phyloP scores from a whole-genome alignment of 2,888 invertebrate genomes.

The Dicycla oo region DNA sequence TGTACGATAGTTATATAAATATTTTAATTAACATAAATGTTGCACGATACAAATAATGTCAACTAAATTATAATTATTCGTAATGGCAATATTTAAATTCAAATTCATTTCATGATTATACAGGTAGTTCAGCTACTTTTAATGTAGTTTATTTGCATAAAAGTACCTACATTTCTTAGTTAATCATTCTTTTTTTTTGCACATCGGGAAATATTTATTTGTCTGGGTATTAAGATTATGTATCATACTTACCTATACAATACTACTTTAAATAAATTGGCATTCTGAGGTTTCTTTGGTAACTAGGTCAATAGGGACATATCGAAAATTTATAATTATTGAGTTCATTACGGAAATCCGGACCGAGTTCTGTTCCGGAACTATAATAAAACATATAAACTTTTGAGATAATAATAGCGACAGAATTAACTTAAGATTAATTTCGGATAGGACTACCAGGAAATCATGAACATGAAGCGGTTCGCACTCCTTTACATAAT shows the following conservation, averaged over 20 bases:
- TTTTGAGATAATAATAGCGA: slow-evolving; percentile 23
- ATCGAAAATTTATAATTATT: slow-evolving; percentile 25
- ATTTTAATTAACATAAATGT: slow-evolving; percentile 21
- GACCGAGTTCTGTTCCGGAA: slow-evolving; percentile 36
- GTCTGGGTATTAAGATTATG: not conserved
- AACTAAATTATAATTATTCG: slow-evolving; percentile 10
- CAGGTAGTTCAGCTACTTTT: not conserved
- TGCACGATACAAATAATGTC: slow-evolving; percentile 7
- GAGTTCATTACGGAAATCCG: slow-evolving; percentile 38
- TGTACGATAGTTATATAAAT: not conserved
- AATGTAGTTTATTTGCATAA: not conserved
- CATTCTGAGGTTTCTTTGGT: not conserved
- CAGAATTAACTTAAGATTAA: slow-evolving; percentile 33
- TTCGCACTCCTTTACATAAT: not conserved
- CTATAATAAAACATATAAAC: slow-evolving; percentile 9
- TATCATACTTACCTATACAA: not conserved
- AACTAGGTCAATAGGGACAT: slow-evolving; percentile 22
- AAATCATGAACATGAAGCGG: slow-evolving; percentile 33
- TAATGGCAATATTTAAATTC: slow-evolving; percentile 10
- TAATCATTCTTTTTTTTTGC: slow-evolving; percentile 16
- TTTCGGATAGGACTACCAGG: slow-evolving; percentile 53
- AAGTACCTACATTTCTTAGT: slow-evolving; percentile 1
- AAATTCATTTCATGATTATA: slow-evolving; percentile 15
- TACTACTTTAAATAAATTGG: not conserved
- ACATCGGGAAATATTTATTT: not conserved